phyloP scores from a whole-genome alignment of 2,113 vertebrate species.

The Alosa alosa region DNA sequence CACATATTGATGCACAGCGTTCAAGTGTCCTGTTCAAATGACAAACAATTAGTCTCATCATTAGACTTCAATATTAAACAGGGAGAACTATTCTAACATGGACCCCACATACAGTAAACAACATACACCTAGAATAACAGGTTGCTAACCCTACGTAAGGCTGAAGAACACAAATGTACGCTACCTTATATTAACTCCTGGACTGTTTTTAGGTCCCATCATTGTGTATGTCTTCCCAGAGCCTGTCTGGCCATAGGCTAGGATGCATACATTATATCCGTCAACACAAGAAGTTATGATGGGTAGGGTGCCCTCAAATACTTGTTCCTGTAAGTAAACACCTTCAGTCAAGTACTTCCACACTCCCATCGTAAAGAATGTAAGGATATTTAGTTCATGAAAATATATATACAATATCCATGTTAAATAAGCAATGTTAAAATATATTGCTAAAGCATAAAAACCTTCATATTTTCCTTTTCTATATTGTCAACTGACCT shows the following conservation, averaged over 20 bases:
- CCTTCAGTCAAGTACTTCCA: background rate
- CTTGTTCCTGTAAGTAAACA: conserved; percentile 55
- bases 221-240: conserved; percentile 71
- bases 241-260: conserved; percentile 68
- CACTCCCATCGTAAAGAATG: background rate
- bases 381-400: background rate
- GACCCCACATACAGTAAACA: too few species aligned
- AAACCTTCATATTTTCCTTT: background rate
- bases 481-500: conserved; percentile 52
- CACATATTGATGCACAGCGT: background rate
- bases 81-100: background rate
- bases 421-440: background rate
- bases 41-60: conserved; percentile 1
- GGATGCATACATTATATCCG: conserved; percentile 66
- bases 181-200: conserved; percentile 67
- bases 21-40: conserved; percentile 22
- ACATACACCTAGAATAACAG: background rate
- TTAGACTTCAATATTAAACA: background rate
- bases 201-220: conserved; percentile 64
- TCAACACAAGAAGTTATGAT: conserved; percentile 66
- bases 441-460: background rate
- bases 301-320: conserved; percentile 60
- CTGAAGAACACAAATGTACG: background rate
- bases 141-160: background rate
- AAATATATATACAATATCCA: background rate